Evolutionary conservation across 2,113 vertebrate species (phyloP).

Genomic region (Salvator merianae): DNA sequence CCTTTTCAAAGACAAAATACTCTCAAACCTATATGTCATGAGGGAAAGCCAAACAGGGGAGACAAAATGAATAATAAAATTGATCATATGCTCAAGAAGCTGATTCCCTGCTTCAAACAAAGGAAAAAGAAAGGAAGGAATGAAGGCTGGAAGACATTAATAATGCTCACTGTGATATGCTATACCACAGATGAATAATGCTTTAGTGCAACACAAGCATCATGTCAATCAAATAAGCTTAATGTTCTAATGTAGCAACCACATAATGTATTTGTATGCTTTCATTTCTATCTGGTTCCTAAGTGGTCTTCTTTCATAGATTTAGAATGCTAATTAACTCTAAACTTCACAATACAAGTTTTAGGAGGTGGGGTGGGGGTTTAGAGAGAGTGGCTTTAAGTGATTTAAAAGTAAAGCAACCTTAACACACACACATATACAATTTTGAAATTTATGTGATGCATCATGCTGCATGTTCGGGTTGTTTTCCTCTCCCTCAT

Average conservation of each 20-base stretch:
- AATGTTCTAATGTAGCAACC: conserved; percentile 14
- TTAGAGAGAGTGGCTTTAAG: background rate
- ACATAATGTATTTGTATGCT: background rate
- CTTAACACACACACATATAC: no score
- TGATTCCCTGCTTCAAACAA: background rate
- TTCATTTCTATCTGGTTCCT: conserved; percentile 1
- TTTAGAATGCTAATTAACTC: background rate
- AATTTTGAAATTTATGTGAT: background rate
- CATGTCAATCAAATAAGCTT: background rate
- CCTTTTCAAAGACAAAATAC: background rate
- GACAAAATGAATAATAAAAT: conserved; percentile 22
- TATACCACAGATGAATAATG: background rate
- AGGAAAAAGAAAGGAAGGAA: no score
- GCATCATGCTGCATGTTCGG: background rate
- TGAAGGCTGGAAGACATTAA: background rate
- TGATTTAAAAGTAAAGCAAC: background rate
- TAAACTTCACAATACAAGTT: background rate
- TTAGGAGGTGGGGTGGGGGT: no score
- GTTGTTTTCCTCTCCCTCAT: no score
- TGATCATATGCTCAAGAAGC: background rate
- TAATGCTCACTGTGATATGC: background rate
- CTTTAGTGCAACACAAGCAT: background rate
- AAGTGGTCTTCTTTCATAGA: conserved; percentile 17
- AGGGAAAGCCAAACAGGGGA: background rate
- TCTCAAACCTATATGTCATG: background rate